Conservation (phyloP, 2,113 vertebrate genomes). For the Pteropus alecto region DNA sequence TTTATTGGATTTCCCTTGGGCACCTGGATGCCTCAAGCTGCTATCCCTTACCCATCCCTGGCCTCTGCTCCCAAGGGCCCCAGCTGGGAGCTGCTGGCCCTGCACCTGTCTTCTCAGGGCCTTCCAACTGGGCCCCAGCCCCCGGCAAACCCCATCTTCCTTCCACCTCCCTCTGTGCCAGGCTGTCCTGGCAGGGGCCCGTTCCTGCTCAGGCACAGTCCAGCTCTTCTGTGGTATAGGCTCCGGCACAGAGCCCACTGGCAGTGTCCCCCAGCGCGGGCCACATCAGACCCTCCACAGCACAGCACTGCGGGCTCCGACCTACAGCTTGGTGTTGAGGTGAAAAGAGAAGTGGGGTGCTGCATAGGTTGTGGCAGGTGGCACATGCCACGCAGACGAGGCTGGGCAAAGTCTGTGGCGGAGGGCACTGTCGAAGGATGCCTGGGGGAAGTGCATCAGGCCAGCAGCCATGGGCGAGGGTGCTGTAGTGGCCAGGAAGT, state of each 20-base stretch:
- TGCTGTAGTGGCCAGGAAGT: slow-evolving; percentile 63
- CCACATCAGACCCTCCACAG: background rate
- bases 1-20: slow-evolving; percentile 46
- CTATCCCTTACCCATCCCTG: background rate
- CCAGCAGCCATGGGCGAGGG: slow-evolving; percentile 45
- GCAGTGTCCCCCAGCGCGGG: background rate
- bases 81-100: background rate
- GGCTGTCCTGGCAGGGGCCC: background rate
- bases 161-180: background rate
- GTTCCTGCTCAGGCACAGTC: background rate
- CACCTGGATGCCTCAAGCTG: background rate
- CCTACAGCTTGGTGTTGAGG: slow-evolving; percentile 79
- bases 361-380: background rate
- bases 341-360: slow-evolving; percentile 68
- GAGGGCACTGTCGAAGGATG: background rate
- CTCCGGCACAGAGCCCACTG: background rate
- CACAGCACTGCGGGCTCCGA: rapidly evolving
- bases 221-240: background rate
- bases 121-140: background rate
- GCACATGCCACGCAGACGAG: slow-evolving; percentile 67
- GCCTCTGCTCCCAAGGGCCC: background rate
- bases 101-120: background rate
- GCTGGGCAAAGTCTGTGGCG: slow-evolving; percentile 61
- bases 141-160: background rate
- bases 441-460: slow-evolving; percentile 42